These are phyloP conservation scores for Drosophila novamexicana DNA, from an alignment of 1,140 invertebrate genomes.

Conservation along the genomic window DNA sequence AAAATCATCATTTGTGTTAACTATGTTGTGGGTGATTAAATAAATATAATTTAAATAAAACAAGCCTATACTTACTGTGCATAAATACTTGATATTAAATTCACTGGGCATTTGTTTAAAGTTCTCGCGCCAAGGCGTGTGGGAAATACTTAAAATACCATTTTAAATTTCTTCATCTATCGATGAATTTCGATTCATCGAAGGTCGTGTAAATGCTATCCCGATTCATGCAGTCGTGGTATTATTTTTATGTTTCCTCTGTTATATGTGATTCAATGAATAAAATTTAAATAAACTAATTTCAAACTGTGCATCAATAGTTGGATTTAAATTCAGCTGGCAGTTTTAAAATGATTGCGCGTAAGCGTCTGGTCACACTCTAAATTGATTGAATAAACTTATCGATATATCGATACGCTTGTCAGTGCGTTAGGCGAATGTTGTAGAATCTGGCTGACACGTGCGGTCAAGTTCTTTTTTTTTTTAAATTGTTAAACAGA, in stretches of 20 bases:
- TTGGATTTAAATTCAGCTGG: background rate
- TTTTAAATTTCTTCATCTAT: no score
- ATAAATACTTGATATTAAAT: background rate
- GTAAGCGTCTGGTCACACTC: background rate
- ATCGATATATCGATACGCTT: conserved; percentile 4
- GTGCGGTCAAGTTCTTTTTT: conserved; percentile 38
- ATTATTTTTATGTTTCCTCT: conserved; percentile 60
- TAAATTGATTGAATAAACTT: background rate
- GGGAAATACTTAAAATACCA: no score
- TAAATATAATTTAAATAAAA: conserved; percentile 79
- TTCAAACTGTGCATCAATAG: background rate
- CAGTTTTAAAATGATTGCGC: background rate
- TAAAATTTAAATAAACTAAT: conserved; percentile 71
- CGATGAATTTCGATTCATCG: no score
- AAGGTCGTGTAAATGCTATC: no score
- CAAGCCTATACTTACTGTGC: background rate
- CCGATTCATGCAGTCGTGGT: no score
- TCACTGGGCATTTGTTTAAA: background rate
- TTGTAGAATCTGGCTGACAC: conserved; percentile 31
- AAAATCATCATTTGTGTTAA: conserved; percentile 68
- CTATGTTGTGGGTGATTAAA: conserved; percentile 80
- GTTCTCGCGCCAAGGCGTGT: background rate
- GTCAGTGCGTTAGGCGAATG: conserved; percentile 5
- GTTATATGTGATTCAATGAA: conserved; percentile 81
- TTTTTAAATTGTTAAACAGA: conserved; percentile 23